Percentiles rank a stretch among this genome's conserved stretches.
phyloP scores from a whole-genome alignment of 2,113 vertebrate genomes.

The Genyomyrus donnyi region DNA sequence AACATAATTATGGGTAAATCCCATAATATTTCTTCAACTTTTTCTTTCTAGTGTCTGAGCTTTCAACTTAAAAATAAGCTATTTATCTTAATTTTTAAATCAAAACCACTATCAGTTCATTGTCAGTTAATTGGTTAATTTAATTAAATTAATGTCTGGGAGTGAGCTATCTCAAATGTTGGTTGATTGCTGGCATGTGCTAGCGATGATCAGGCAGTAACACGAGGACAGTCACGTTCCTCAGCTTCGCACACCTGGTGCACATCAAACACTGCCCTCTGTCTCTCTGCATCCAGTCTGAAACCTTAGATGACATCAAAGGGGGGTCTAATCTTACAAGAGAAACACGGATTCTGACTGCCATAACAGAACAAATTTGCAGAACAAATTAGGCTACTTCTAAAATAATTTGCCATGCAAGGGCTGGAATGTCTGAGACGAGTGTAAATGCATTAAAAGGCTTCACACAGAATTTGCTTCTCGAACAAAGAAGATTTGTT shows the following conservation, averaged over 20 bases:
- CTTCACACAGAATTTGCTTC: neutral
- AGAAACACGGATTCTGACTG: constrained; percentile 30
- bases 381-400: constrained; percentile 52
- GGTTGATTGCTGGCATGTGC: neutral
- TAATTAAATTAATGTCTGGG: neutral
- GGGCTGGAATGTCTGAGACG: constrained; percentile 34
- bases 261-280: neutral
- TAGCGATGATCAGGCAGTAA: neutral
- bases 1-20: neutral
- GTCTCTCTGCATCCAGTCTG: neutral
- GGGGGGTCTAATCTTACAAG: constrained; percentile 26
- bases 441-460: constrained; percentile 22
- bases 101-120: neutral
- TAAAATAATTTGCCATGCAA: constrained; percentile 44
- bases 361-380: constrained; percentile 34
- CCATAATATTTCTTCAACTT: neutral
- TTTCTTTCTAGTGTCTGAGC: neutral
- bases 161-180: neutral
- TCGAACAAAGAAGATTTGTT: neutral
- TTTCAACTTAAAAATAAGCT: neutral
- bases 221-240: neutral
- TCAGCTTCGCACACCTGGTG: neutral
- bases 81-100: neutral
- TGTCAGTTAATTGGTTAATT: neutral
- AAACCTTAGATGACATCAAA: constrained; percentile 24